Evolutionary conservation across 2,113 vertebrate species (phyloP), one percentile per base, ranked within the genome.

Genomic region (Dipodomys spectabilis): DNA sequence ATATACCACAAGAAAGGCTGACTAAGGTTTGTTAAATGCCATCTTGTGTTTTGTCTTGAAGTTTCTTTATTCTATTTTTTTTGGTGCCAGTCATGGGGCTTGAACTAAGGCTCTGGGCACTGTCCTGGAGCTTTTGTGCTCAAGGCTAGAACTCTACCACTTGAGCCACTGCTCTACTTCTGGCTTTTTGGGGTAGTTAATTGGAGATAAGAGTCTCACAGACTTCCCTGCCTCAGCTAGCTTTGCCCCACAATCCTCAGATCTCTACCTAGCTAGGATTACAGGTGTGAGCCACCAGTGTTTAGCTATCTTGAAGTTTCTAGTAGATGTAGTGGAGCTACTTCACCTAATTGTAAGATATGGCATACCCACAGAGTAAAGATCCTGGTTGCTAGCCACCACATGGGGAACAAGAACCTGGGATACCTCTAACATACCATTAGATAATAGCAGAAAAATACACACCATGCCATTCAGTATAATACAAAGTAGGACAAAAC

Each of bases 11-110:
- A 81, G 28, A 28, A 94, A 81, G 62, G 69, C 44, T 60, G 6
- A 60, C 23, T 81, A 88, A 68, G 60, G 93, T 77, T 57, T 85
- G 23, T 28, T 88, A 18, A 95, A 39, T 28, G 53, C 92, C 39
- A 53, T 32, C 74, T 82, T 93, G 15, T 44, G 4, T 11, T 77
- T 73, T 73, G 72, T 74, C 80, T 80, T 92, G 44, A 74, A 71
- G 64, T 73, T 57, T 57, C 53, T 57, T 57, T 53, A 53, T 53
- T 53, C 12, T 53, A 53, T 16, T 57, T 57, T 57, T 57, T 57
- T 57, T 57, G n/a, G 53, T 57, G 53, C 53, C 53, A 57, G 53
- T 57, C 12, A 11, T 57, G 53, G 12, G 2, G 53, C 53, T 57
- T 57, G 53, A 57, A 57, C 53, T 13, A 11, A 57, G 53, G 53